phyloP scores from a whole-genome alignment of 2,113 vertebrate genomes.

The Eublepharis macularius region DNA sequence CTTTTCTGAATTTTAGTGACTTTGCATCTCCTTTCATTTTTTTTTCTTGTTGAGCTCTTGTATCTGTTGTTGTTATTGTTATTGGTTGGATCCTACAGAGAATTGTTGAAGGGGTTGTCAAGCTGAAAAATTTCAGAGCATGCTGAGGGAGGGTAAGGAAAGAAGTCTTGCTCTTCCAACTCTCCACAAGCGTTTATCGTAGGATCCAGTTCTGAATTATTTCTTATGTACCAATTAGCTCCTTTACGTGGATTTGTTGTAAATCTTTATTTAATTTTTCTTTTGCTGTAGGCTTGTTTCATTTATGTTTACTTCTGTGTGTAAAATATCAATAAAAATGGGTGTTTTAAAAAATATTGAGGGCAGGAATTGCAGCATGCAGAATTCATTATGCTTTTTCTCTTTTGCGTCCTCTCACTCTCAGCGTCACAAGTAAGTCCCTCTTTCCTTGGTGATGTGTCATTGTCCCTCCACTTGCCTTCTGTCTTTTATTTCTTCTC shows the following conservation, averaged over 20 bases:
- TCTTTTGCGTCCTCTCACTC: not conserved
- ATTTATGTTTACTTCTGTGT: not conserved
- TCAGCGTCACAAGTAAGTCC: not conserved
- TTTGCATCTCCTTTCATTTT: not conserved
- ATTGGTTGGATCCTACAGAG: too few relatives aligned
- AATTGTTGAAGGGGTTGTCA: too few relatives aligned
- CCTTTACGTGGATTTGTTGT: not conserved
- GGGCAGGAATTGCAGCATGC: too few relatives aligned
- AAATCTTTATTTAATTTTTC: not conserved
- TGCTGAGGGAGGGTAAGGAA: too few relatives aligned
- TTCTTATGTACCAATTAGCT: too few relatives aligned
- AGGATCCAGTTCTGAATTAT: too few relatives aligned
- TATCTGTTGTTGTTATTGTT: not conserved
- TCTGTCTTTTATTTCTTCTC: not conserved
- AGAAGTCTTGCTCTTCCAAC: too few relatives aligned
- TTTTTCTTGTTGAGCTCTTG: not conserved
- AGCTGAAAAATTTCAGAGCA: too few relatives aligned
- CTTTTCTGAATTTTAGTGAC: not conserved
- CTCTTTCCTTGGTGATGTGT: too few relatives aligned
- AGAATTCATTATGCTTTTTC: too few relatives aligned
- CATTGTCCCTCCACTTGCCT: too few relatives aligned
- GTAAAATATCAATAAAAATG: not conserved
- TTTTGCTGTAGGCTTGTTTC: not conserved
- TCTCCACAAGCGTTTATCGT: too few relatives aligned
- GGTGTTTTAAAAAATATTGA: not conserved